Evolutionary conservation across 1,140 invertebrate species (phyloP).

Genomic region (Anastrepha obliqua): DNA sequence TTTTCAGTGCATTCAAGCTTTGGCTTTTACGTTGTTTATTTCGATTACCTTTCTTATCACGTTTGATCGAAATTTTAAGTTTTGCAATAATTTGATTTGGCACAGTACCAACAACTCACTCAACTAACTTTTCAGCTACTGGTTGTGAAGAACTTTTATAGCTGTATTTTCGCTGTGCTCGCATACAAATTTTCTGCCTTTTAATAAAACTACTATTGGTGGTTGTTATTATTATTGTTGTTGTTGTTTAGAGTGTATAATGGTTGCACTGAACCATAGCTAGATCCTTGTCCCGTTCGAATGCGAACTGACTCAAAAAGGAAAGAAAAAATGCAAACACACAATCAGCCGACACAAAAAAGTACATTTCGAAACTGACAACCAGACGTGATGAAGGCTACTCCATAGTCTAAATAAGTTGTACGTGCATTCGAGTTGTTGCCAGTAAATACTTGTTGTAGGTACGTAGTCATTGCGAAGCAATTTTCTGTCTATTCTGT

Average conservation of each 20-base stretch:
- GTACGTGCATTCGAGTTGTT: slow-evolving; percentile 3
- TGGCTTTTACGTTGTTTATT: slow-evolving; percentile 37
- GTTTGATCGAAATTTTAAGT: slow-evolving; percentile 52
- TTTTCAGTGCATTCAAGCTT: not conserved
- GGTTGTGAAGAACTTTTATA: not conserved
- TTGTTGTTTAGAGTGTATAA: not conserved
- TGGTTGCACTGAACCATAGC: not conserved
- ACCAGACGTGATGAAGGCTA: slow-evolving; percentile 32
- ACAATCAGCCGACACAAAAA: not conserved
- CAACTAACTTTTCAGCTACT: slow-evolving; percentile 23
- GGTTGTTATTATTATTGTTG: not conserved
- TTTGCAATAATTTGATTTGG: slow-evolving; percentile 52
- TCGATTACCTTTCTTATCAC: slow-evolving; percentile 51
- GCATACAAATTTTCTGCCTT: slow-evolving; percentile 34
- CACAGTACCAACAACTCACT: slow-evolving; percentile 18
- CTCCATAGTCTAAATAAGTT: slow-evolving; percentile 37
- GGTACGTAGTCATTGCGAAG: not conserved
- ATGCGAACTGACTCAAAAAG: not conserved
- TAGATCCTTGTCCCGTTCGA: not conserved
- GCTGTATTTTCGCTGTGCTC: not conserved
- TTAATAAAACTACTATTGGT: not conserved
- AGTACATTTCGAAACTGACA: slow-evolving; percentile 9
- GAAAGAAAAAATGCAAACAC: not conserved
- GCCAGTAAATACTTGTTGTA: not conserved
- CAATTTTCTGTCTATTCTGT: slow-evolving; percentile 12